A percentile compares a stretch with the other conserved stretches of the same genome.
Conservation (phyloP, 2,888 invertebrate species). For the Drosophila eohydei region DNA sequence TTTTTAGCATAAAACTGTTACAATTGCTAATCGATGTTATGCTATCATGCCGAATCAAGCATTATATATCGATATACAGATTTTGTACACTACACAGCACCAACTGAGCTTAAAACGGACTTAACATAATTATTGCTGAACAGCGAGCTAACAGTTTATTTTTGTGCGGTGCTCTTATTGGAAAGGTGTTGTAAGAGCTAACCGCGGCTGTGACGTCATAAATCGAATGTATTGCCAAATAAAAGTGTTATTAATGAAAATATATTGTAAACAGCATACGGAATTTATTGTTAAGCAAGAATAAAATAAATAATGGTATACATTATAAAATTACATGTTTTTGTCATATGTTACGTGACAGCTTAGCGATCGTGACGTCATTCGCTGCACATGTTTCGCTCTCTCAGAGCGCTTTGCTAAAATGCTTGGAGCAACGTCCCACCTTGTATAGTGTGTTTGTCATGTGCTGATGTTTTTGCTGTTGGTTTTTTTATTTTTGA, state of each 20-base stretch:
- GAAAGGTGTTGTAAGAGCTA: constrained; percentile 18
- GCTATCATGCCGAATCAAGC: not conserved
- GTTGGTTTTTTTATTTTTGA: constrained; percentile 29
- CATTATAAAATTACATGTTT: not conserved
- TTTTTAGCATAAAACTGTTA: constrained; percentile 7
- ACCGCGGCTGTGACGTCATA: constrained; percentile 8
- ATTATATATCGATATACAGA: constrained; percentile 15
- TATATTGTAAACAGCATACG: not conserved
- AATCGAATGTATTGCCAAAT: not conserved
- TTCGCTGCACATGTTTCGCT: not conserved
- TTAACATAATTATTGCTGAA: constrained; percentile 9
- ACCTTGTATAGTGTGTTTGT: constrained; percentile 24
- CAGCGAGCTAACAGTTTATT: constrained; percentile 9
- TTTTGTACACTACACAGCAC: not conserved
- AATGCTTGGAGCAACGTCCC: not conserved
- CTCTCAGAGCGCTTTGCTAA: constrained; percentile 17
- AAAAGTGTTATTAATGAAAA: not conserved
- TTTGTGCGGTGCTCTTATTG: not conserved
- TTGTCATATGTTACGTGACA: too few species aligned
- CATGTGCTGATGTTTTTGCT: constrained; percentile 55
- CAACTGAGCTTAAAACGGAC: not conserved
- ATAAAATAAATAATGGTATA: not conserved
- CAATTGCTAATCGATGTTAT: not conserved
- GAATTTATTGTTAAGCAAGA: not conserved
- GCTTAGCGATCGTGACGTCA: constrained; percentile 20